These are phyloP conservation scores for Crioceris asparagi DNA, from an alignment of 2,888 invertebrate genomes.

Conservation along the genomic window DNA sequence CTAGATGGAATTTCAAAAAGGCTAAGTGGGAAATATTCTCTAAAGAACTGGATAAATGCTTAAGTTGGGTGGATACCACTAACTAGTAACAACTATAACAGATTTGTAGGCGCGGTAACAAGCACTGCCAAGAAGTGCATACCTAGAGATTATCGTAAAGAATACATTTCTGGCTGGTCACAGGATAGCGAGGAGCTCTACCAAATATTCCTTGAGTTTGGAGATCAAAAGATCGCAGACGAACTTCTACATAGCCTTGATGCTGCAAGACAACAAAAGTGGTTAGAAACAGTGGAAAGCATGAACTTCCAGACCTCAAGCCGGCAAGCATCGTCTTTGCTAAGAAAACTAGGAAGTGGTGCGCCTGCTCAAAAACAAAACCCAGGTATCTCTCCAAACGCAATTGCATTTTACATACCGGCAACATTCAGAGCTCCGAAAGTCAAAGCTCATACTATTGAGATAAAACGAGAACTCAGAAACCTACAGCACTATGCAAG, in stretches of 20 bases:
- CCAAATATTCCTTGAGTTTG: constrained; percentile 4
- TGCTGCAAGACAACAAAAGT: constrained; percentile 6
- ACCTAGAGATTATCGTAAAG: constrained; percentile 7
- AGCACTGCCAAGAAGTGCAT: constrained; percentile 10
- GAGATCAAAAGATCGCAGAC: constrained; percentile 8
- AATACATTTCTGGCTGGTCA: constrained; percentile 8
- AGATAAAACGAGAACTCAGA: constrained; percentile 11
- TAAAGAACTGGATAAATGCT: no score
- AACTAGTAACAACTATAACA: constrained; percentile 6
- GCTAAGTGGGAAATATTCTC: no score
- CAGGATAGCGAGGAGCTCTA: constrained; percentile 5
- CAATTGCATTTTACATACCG: constrained; percentile 6
- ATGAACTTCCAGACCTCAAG: constrained; percentile 6
- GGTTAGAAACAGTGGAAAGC: constrained; percentile 2
- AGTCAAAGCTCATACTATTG: constrained; percentile 7
- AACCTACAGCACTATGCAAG: neutral
- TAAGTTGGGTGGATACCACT: constrained; percentile 7
- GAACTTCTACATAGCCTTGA: constrained; percentile 10
- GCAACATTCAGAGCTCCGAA: constrained; percentile 9
- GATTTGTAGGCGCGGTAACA: constrained; percentile 12
- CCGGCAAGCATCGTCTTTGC: constrained; percentile 6
- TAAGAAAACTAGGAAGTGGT: constrained; percentile 4
- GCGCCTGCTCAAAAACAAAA: neutral
- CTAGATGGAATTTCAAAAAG: no score
- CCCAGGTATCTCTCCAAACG: neutral